Conservation (phyloP, 2,113 vertebrate species). For the Rutilus rutilus region DNA sequence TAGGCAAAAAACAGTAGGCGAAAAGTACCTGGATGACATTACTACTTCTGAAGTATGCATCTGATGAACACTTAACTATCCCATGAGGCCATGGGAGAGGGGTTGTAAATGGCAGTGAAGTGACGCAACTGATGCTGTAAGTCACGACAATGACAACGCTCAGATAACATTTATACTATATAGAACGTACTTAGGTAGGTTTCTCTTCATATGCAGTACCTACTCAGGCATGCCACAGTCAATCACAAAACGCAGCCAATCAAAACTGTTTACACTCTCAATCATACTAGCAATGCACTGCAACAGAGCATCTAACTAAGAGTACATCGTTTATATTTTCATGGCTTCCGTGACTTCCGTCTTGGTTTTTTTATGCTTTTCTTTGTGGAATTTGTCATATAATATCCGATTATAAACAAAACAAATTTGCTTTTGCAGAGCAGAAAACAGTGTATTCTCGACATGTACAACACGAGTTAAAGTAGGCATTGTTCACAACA, state of each 20-base stretch:
- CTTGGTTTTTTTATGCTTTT: background rate
- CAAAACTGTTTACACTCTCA: background rate
- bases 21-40: background rate
- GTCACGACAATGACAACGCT: background rate
- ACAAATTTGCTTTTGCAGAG: no score
- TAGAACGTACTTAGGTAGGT: background rate
- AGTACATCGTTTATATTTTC: background rate
- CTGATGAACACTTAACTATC: background rate
- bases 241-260: conserved; percentile 1
- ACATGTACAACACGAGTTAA: no score
- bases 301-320: background rate
- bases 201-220: background rate
- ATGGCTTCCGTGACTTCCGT: no score
- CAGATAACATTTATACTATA: background rate
- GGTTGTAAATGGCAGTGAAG: background rate
- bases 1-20: background rate
- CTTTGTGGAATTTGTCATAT: background rate
- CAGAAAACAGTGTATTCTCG: no score
- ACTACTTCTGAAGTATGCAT: background rate
- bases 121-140: background rate
- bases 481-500: no score
- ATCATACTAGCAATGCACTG: background rate
- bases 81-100: background rate
- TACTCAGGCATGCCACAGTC: background rate
- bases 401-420: background rate